Evolutionary conservation across 2,888 invertebrate genomes (phyloP).

Genomic region (Syrphus vitripennis): DNA sequence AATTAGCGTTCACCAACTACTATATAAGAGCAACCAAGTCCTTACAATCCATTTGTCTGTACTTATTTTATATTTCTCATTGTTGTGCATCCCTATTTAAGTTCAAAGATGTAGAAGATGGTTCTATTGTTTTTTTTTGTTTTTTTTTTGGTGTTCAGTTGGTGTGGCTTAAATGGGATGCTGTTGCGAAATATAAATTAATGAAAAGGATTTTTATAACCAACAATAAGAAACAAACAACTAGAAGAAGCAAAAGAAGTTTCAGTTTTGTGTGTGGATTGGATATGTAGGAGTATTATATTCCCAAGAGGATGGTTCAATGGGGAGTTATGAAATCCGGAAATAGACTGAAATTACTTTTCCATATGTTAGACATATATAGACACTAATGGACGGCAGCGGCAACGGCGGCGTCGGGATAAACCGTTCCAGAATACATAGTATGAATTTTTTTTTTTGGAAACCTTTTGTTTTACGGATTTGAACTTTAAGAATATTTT

Average conservation of each 20-base stretch:
- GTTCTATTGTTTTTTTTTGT: slow-evolving; percentile 42
- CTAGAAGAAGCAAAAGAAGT: background rate
- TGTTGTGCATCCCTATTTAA: background rate
- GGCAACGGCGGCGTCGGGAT: background rate
- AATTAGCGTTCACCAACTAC: too few species aligned
- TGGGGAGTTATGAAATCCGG: slow-evolving; percentile 67
- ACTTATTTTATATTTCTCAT: background rate
- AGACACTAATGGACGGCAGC: slow-evolving; percentile 27
- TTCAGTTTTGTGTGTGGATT: slow-evolving; percentile 6
- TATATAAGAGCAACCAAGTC: background rate
- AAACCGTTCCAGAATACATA: background rate
- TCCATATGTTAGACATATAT: slow-evolving; percentile 56
- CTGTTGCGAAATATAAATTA: slow-evolving; percentile 61
- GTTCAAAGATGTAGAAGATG: slow-evolving; percentile 42
- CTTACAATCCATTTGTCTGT: background rate
- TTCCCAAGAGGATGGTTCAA: slow-evolving; percentile 42
- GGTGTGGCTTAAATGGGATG: slow-evolving; percentile 43
- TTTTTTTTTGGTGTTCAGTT: slow-evolving; percentile 6
- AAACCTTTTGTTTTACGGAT: background rate
- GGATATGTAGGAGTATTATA: slow-evolving; percentile 9
- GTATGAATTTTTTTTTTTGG: background rate
- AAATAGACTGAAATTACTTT: slow-evolving; percentile 69
- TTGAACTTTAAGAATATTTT: background rate
- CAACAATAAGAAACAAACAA: background rate
- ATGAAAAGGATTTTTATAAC: slow-evolving; percentile 63